Conservation (phyloP, 2,797 vertebrate genomes). For the Pseudotriccus pelzelni region DNA sequence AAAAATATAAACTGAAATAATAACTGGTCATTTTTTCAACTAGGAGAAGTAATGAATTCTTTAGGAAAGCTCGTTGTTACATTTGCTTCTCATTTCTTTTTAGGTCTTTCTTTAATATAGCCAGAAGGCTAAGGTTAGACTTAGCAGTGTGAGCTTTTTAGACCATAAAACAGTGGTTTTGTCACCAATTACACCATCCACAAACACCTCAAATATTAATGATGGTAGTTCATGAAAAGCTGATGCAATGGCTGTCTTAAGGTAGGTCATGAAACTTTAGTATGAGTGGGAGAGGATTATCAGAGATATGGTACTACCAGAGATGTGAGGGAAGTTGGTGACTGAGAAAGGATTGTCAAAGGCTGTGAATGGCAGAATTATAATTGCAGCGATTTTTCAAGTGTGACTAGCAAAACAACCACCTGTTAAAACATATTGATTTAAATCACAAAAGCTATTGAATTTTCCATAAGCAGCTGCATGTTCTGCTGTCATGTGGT, state of each 20-base stretch:
- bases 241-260: not conserved
- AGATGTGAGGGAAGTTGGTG: not conserved
- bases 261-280: not conserved
- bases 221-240: not conserved
- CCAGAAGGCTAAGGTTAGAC: not conserved
- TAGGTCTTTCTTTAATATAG: not conserved
- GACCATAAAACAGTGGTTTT: not conserved
- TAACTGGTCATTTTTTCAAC: not conserved
- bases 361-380: conserved; percentile 35
- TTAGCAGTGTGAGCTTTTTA: not conserved
- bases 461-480: conserved; percentile 40
- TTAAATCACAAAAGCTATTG: conserved; percentile 49
- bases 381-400: not conserved
- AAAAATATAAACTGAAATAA: not conserved
- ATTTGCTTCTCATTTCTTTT: not conserved
- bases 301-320: not conserved
- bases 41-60: not conserved
- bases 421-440: conserved; percentile 47
- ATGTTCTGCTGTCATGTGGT: conserved; percentile 42
- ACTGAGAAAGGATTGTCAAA: not conserved
- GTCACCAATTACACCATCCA: not conserved
- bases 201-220: not conserved
- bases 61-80: not conserved
- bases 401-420: conserved; percentile 30
- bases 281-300: not conserved